A percentile compares a stretch with the other conserved stretches of the same genome.
These are phyloP conservation scores for Zaprionus gabonicus DNA, from an alignment of 1,140 invertebrate species.

Conservation along the genomic window DNA sequence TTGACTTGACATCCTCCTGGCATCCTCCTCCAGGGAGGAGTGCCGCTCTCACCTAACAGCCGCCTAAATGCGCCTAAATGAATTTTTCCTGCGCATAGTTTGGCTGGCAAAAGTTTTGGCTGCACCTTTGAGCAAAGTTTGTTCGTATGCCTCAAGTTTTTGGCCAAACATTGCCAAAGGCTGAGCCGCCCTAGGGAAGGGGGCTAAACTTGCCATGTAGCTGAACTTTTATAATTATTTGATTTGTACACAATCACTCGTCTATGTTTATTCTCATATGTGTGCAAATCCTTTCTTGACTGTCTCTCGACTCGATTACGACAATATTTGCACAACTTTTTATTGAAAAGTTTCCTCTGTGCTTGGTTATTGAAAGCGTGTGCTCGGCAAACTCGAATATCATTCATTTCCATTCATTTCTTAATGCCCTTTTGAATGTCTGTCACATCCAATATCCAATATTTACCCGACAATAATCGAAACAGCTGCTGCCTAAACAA, in stretches of 20 bases:
- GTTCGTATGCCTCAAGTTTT: slow-evolving; percentile 54
- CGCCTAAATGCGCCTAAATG: slow-evolving; percentile 75
- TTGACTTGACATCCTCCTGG: slow-evolving; percentile 37
- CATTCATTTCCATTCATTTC: background rate
- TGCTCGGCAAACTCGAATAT: background rate
- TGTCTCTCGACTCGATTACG: slow-evolving; percentile 4
- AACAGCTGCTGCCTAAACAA: slow-evolving; percentile 23
- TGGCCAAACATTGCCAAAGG: slow-evolving; percentile 51
- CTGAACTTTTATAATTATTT: slow-evolving; percentile 79
- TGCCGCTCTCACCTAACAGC: slow-evolving; percentile 36
- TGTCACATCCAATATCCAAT: background rate
- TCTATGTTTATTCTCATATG: slow-evolving; percentile 3
- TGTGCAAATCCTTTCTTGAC: slow-evolving; percentile 12
- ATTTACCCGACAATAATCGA: background rate
- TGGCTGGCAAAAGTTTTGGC: slow-evolving; percentile 61
- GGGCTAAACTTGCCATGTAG: slow-evolving; percentile 16
- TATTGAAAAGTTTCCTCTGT: slow-evolving; percentile 22
- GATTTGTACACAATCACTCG: slow-evolving; percentile 60
- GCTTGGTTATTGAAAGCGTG: background rate
- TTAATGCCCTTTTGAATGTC: slow-evolving; percentile 8
- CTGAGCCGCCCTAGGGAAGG: background rate
- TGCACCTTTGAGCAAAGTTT: slow-evolving; percentile 73
- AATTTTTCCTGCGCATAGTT: slow-evolving; percentile 56
- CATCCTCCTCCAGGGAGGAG: background rate
- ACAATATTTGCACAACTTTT: slow-evolving; percentile 40